Evolutionary conservation across 2,888 invertebrate species (phyloP), one percentile per base, ranked within the genome.

Genomic region (Onchidella celtica): DNA sequence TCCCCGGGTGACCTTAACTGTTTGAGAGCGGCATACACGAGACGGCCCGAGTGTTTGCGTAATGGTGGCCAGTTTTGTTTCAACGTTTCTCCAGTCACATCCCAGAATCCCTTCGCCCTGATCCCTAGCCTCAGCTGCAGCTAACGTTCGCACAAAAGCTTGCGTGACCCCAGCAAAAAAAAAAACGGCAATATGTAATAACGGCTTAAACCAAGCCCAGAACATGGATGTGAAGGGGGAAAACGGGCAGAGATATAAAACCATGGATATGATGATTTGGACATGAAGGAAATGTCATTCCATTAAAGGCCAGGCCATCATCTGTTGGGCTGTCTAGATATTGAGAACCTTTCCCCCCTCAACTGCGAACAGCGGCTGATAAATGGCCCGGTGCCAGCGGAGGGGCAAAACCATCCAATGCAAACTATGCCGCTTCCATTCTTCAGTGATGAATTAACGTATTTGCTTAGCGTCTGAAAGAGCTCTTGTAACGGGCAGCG

Each of bases 391-490:
- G 32, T 14, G 27, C 59, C 38, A 29, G 2, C 34, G 74, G 63
- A 63, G 38, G 65, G 76, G 76, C 32, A 17, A 32, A 32, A 24
- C n/a, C 55, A 6, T 14, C 65, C 47, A 76, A 65, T 65, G 65
- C 76, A 63, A 63, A 66, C 76, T 65, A 21, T 34, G 65, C 76
- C 66, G 66, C 40, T 63, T 63, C 65, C 27, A 76, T 76, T 55
- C 76, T 38, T 14, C n/a, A 14, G 38, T 66, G 76, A 76, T 76
- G 76, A 76, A 76, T 76, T 65, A 76, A 29, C 66, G 63, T 76
- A 76, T 76, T 76, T 76, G 76, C 76, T 76, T 63, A 76, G 36
- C 34, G 76, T 66, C 76, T 76, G 74, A 74, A 29, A 61, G 63
- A 32, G 17, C 40, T 34, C 76, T 9, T 65, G 76, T 76, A 65